Evolutionary conservation across 2,113 vertebrate genomes (phyloP).

Genomic region (Procapra przewalskii): DNA sequence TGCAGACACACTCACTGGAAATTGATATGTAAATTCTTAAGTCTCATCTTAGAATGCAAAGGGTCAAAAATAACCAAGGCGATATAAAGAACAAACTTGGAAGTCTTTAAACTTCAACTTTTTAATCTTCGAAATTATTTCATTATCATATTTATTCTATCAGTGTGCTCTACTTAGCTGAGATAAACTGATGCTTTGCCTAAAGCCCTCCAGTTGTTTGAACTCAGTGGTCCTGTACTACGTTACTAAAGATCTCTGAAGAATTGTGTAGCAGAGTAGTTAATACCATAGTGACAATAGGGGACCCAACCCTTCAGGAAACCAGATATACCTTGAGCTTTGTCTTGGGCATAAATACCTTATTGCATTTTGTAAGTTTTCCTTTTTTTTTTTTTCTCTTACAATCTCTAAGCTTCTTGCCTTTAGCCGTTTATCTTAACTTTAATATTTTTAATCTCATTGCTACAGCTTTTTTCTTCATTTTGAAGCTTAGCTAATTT

Average conservation of each 20-base stretch:
- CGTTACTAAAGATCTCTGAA: not conserved
- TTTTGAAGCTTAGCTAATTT: not conserved
- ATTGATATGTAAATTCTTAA: not conserved
- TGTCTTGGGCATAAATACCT: not conserved
- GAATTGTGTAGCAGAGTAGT: not conserved
- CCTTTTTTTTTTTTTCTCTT: not conserved
- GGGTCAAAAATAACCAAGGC: not conserved
- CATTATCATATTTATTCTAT: not conserved
- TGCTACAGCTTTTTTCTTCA: not conserved
- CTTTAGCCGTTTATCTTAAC: not conserved
- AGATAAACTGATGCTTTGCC: not conserved
- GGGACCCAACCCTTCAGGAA: not conserved
- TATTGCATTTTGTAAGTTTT: not conserved
- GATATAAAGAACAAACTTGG: not conserved
- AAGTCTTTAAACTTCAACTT: not conserved
- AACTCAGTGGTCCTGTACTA: not conserved
- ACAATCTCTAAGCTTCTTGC: not conserved
- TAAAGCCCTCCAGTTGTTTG: not conserved
- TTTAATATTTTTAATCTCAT: not conserved
- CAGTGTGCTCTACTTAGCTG: not conserved
- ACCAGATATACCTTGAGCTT: not conserved
- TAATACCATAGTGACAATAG: too few species aligned
- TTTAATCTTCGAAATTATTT: not conserved
- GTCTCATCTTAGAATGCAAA: not conserved
- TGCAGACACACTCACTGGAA: not conserved